phyloP scores from a whole-genome alignment of 2,113 vertebrate genomes.

The Leptodactylus fuscus region DNA sequence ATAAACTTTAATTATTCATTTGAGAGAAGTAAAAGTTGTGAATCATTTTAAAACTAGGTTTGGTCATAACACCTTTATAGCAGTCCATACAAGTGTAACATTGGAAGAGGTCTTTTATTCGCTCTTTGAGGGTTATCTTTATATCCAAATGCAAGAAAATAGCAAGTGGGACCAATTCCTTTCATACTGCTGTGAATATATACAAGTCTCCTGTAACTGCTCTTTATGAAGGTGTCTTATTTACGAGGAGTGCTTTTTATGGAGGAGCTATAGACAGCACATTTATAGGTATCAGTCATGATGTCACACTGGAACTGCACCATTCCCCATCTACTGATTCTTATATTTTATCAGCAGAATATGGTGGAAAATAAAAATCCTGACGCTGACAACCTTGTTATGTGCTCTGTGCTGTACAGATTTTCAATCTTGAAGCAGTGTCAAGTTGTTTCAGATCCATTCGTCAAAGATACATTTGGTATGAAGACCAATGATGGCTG shows the following conservation, averaged over 20 bases:
- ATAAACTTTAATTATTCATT: conserved; percentile 25
- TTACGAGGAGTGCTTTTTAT: conserved; percentile 28
- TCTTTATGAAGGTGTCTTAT: conserved; percentile 36
- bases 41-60: not conserved
- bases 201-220: not conserved
- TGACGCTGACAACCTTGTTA: not conserved
- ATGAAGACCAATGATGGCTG: too few species aligned
- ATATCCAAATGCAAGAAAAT: conserved; percentile 12
- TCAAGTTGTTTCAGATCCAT: too few species aligned
- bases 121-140: conserved; percentile 18
- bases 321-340: not conserved
- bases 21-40: conserved; percentile 29
- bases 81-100: conserved; percentile 20
- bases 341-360: not conserved
- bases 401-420: not conserved
- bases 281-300: conserved; percentile 1
- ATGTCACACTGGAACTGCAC: not conserved
- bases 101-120: not conserved
- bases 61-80: conserved; percentile 19
- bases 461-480: too few species aligned
- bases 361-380: not conserved
- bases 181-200: conserved; percentile 9
- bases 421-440: too few species aligned
- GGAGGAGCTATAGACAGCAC: not conserved
- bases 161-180: conserved; percentile 27